phyloP scores from a whole-genome alignment of 2,888 invertebrate species.

The Cistogaster globosa region DNA sequence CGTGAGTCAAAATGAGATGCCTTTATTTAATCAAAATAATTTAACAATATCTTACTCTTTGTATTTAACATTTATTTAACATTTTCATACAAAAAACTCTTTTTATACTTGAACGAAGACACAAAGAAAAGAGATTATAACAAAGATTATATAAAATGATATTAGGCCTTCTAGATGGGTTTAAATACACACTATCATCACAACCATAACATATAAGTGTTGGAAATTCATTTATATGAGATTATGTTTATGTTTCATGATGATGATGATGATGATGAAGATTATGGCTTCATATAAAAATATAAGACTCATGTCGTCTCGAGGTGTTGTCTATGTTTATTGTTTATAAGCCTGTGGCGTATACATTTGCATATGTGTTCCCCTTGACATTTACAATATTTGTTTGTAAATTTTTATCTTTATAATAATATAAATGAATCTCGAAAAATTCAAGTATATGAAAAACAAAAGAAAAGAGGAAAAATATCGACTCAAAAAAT shows the following conservation, averaged over 20 bases:
- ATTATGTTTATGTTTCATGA: background rate
- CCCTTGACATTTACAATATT: constrained; percentile 28
- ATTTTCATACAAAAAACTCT: too few relatives aligned
- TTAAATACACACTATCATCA: constrained; percentile 1
- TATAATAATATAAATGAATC: background rate
- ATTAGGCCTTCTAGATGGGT: constrained; percentile 5
- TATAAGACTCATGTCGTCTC: constrained; percentile 56
- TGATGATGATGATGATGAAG: background rate
- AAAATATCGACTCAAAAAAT: constrained; percentile 31
- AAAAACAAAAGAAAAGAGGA: constrained; percentile 9
- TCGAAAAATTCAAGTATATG: constrained; percentile 5
- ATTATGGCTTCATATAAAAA: constrained; percentile 42
- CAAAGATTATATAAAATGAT: constrained; percentile 23
- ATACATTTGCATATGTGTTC: constrained; percentile 28
- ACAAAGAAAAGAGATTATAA: background rate
- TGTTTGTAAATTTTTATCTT: constrained; percentile 17
- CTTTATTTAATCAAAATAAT: too few relatives aligned
- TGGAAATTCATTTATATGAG: constrained; percentile 4
- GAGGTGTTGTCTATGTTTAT: constrained; percentile 27
- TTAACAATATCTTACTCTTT: too few relatives aligned
- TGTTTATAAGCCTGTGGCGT: constrained; percentile 13
- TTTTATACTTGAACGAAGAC: too few relatives aligned
- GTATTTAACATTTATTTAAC: too few relatives aligned
- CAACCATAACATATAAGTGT: background rate
- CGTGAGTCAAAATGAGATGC: too few relatives aligned